Evolutionary conservation across 2,888 invertebrate genomes (phyloP), one percentile per base, ranked within the genome.

Genomic region (Scaptomyza cyrtandrae): DNA sequence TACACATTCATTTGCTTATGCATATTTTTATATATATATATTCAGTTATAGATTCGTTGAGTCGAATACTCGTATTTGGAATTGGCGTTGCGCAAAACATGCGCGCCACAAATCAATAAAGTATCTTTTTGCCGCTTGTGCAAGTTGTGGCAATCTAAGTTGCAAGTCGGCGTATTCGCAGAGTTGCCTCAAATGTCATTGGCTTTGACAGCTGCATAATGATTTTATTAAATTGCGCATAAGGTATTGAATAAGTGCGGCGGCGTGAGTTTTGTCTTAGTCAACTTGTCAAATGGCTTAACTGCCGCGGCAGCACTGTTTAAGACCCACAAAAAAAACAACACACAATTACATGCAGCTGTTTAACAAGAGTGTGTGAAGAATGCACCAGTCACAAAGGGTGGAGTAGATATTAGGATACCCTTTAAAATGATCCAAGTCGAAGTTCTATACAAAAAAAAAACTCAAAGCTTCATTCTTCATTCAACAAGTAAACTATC

Each of bases 221-320:
- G 86, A 86, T 83, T 80, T 74, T 83, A 83, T 86, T 86, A 78
- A 78, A 86, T 83, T 78, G 84, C 81, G 70, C 82, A 65, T 66
- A 80, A 77, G 69, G 69, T 77, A 73, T 68, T 74, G 78, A 74
- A 77, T 71, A 73, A 77, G 77, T 74, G 77, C 77, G 73, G 77
- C 76, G 73, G 73, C 76, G 75, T 75, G 68, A 75, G 61, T 75
- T 75, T 75, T 75, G 75, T 75, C 75, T 75, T 68, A 75, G 76
- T 68, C 75, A 75, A 75, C 76, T 75, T 75, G 75, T 75, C 75
- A 72, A 75, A 72, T 76, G 67, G 72, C 41, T 75, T 75, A 75
- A 75, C 75, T 71, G 75, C 75, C 66, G 60, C 19, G 1, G 19
- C 19, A 19, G 19, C 19, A 19, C 19, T 19, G 19, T 50, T 55